Conservation (phyloP, 2,888 invertebrate genomes). For the Germaria angustata region DNA sequence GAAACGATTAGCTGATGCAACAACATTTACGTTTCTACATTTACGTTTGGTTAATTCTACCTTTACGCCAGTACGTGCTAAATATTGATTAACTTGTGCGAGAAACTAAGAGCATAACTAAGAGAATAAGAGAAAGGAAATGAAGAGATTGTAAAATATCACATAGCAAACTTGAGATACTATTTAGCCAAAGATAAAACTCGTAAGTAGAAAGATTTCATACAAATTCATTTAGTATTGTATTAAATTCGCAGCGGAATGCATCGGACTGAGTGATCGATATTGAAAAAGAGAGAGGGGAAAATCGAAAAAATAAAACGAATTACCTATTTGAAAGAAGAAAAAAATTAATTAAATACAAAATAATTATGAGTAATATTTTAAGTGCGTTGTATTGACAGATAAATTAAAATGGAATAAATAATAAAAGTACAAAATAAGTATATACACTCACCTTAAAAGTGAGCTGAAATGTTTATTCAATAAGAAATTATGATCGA, state of each 20-base stretch:
- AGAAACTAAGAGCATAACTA: conserved; percentile 13
- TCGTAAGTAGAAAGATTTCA: conserved; percentile 34
- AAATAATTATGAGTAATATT: conserved; percentile 49
- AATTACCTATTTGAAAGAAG: not conserved
- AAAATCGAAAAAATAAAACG: conserved; percentile 22
- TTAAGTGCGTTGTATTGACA: conserved; percentile 48
- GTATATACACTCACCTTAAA: not conserved
- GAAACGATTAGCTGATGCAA: too few relatives aligned
- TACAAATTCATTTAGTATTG: conserved; percentile 50
- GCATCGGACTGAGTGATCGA: conserved; percentile 35
- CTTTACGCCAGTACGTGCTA: conserved; percentile 16
- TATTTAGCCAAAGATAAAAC: conserved; percentile 34
- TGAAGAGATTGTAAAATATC: conserved; percentile 52
- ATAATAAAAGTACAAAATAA: not conserved
- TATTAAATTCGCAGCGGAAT: conserved; percentile 34
- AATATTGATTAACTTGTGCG: not conserved
- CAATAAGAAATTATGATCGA: not conserved
- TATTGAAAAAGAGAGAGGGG: not conserved
- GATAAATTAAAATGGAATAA: conserved; percentile 39
- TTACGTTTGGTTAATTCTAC: too few relatives aligned
- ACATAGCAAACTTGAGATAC: conserved; percentile 50
- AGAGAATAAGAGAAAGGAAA: not conserved
- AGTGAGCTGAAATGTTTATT: not conserved
- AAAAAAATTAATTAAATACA: conserved; percentile 11
- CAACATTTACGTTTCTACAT: too few relatives aligned